Base-by-base conservation (phyloP, 2,888 invertebrate genomes). In the Rutpela maculata region DNA sequence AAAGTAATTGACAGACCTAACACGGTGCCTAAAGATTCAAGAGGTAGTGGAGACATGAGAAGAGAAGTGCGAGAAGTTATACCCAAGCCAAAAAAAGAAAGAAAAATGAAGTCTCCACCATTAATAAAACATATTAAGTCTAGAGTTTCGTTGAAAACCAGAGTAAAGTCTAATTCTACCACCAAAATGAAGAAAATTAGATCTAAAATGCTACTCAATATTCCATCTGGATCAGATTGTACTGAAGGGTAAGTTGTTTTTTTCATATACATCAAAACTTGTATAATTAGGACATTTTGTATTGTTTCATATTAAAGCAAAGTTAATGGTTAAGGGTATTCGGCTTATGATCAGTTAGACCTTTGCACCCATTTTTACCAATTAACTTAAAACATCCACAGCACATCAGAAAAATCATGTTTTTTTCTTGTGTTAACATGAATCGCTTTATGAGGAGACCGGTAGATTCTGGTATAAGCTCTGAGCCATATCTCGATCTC, bases 61-160 rank as follows among this genome's bases (percentile, higher is more conserved):
- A 67, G 65, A 11, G 76, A 76, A 5, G 63, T 71, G 74, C 78
- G 18, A n/a, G 80, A 83, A 12, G 72, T 76, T 11, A 81, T 75
- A 71, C 75, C 78, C 35, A 82, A 79, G 65, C 18, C 78, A 4
- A 78, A 75, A 74, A 81, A 77, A 59, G 78, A 79, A 19, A 81
- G 72, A 43, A 69, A 74, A 66, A 56, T 60, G 5, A 18, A 65
- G 43, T 68, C 78, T 26, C 60, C 74, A 1, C 77, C 80, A 31
- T 50, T 74, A 35, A n/a, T 79, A 10, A 83, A 81, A 74, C 62
- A 35, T 57, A 57, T 70, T 57, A 82, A 78, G 70, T 81, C 79
- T 75, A 85, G 81, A 63, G 76, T 84, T 75, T 77, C 81, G 9
- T 57, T 84, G 17, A 84, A 83, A 77, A 81, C 75, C 11, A 81